A percentile compares a stretch with the other conserved stretches of the same genome.
Evolutionary conservation across 2,797 vertebrate species (phyloP).

Genomic region (Phoxinus dragarum): DNA sequence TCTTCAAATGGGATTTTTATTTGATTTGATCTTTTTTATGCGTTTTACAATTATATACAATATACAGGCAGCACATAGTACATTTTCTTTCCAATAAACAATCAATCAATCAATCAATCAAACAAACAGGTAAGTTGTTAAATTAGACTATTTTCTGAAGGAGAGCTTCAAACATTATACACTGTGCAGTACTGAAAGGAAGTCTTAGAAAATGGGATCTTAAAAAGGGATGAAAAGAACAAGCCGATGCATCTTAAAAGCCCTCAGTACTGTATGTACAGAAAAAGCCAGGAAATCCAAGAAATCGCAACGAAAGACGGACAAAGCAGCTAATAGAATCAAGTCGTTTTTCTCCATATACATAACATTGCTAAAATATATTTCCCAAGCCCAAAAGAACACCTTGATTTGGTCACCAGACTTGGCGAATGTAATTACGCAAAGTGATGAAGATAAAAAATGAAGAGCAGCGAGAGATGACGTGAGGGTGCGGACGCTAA

Average conservation of each 20-base stretch:
- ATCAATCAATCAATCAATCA: constrained; percentile 61
- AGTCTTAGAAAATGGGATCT: constrained; percentile 80
- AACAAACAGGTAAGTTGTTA: constrained; percentile 69
- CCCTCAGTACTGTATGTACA: constrained; percentile 81
- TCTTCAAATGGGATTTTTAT: constrained; percentile 80
- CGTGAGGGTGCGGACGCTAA: constrained; percentile 62
- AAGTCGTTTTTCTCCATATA: constrained; percentile 78
- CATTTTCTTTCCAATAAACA: constrained; percentile 79
- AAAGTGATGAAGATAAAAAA: constrained; percentile 63
- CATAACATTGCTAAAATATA: constrained; percentile 79
- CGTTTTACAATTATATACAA: constrained; percentile 89
- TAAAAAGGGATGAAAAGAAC: constrained; percentile 79
- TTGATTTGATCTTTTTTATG: constrained; percentile 76
- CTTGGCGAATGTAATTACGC: constrained; percentile 69
- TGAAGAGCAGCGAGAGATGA: constrained; percentile 63
- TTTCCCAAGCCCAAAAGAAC: constrained; percentile 78
- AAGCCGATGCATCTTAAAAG: constrained; percentile 81
- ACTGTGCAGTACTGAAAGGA: constrained; percentile 74
- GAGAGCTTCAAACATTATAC: constrained; percentile 77
- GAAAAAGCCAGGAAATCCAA: constrained; percentile 71
- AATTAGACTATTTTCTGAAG: constrained; percentile 68
- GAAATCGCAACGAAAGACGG: constrained; percentile 68
- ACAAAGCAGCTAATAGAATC: constrained; percentile 67
- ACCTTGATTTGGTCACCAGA: constrained; percentile 84
- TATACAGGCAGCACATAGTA: constrained; percentile 86